Conservation (phyloP, 2,888 invertebrate species). For the Parnassius orleans region DNA sequence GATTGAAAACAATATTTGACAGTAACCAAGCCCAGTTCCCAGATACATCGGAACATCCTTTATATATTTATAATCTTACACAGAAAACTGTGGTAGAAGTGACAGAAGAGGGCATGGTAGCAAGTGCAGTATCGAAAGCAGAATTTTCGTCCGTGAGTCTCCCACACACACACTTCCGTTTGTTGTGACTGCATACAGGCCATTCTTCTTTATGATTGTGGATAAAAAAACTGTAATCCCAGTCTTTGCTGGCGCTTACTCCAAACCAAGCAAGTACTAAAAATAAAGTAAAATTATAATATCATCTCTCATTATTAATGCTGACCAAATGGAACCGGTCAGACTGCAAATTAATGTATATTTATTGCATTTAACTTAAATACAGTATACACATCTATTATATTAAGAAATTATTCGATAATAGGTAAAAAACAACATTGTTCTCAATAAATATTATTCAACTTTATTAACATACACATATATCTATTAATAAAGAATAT, state of each 20-base stretch:
- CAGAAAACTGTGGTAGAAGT: slow-evolving; percentile 69
- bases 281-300: neutral
- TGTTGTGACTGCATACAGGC: slow-evolving; percentile 54
- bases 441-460: too few relatives aligned
- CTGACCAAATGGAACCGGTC: too few relatives aligned
- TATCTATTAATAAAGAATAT: too few relatives aligned
- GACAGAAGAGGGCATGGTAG: slow-evolving; percentile 60
- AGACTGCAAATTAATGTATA: too few relatives aligned
- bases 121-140: slow-evolving; percentile 46
- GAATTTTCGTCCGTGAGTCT: slow-evolving; percentile 41
- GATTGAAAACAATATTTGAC: slow-evolving; percentile 58
- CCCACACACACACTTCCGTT: slow-evolving; percentile 28
- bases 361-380: too few relatives aligned
- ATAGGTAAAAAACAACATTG: too few relatives aligned
- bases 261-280: slow-evolving; percentile 56
- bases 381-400: too few relatives aligned
- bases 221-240: slow-evolving; percentile 53
- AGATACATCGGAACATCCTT: slow-evolving; percentile 45
- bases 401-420: too few relatives aligned
- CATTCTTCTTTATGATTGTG: slow-evolving; percentile 68
- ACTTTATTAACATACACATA: too few relatives aligned
- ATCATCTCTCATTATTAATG: too few relatives aligned
- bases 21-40: slow-evolving; percentile 46
- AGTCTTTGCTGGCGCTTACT: slow-evolving; percentile 64
- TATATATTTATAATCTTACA: slow-evolving; percentile 56